Conservation (phyloP, 2,888 invertebrate species). For the Ditula angustiorana region DNA sequence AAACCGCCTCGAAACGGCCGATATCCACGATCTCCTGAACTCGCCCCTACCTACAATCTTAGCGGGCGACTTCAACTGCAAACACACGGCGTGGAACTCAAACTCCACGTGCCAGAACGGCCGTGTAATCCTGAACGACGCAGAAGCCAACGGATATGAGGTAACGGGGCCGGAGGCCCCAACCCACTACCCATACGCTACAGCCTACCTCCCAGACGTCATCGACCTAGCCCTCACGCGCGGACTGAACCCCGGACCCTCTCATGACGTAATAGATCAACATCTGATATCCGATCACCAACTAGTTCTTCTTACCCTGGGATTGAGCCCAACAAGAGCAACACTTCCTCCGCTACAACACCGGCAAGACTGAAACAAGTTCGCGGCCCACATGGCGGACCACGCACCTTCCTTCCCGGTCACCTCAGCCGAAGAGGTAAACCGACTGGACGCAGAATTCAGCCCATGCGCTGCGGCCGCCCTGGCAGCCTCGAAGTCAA, state of each 20-base stretch:
- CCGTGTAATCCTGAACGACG: not conserved
- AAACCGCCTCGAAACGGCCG: not conserved
- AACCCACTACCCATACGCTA: not conserved
- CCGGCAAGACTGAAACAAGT: not conserved
- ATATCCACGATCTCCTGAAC: conserved; percentile 8
- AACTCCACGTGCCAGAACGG: not conserved
- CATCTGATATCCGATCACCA: not conserved
- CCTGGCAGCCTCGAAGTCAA: no score
- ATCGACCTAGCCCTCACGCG: conserved; percentile 4
- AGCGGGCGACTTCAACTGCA: conserved; percentile 30
- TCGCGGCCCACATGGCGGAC: not conserved
- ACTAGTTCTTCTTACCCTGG: not conserved
- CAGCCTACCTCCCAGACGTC: not conserved
- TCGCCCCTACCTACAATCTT: conserved; percentile 8
- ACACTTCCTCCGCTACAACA: not conserved
- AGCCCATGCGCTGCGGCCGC: no score
- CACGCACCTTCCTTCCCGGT: no score
- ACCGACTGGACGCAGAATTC: no score
- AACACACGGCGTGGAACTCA: conserved; percentile 9
- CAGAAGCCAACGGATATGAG: not conserved
- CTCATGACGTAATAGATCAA: not conserved
- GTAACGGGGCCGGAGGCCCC: not conserved
- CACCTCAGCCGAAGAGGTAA: no score
- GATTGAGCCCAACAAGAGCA: not conserved
- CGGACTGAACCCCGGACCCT: not conserved